These are phyloP conservation scores for Ridgeia piscesae DNA, from an alignment of 1,140 invertebrate species.

Conservation along the genomic window DNA sequence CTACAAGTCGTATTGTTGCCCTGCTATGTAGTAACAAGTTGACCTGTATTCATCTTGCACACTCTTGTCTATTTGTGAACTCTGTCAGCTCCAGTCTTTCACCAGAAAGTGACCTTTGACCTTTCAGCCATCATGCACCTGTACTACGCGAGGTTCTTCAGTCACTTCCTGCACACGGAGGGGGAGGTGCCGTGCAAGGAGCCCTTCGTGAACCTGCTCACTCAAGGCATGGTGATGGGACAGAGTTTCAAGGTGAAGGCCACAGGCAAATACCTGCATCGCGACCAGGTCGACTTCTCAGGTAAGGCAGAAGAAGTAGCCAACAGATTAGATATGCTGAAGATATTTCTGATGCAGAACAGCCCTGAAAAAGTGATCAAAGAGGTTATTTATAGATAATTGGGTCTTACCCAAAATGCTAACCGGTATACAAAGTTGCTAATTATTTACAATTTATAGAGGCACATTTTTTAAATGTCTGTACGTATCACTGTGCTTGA, in stretches of 20 bases:
- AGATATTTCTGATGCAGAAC: too few relatives aligned
- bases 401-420: too few relatives aligned
- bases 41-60: not conserved
- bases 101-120: slow-evolving; percentile 27
- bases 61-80: not conserved
- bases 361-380: too few relatives aligned
- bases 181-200: slow-evolving; percentile 74
- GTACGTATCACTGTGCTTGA: too few relatives aligned
- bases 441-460: too few relatives aligned
- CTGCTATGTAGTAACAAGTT: too few relatives aligned
- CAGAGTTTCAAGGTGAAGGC: slow-evolving; percentile 76
- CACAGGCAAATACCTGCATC: slow-evolving; percentile 77
- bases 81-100: not conserved
- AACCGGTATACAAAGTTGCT: too few relatives aligned
- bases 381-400: too few relatives aligned
- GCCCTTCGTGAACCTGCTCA: slow-evolving; percentile 87
- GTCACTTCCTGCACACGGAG: slow-evolving; percentile 83
- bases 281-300: slow-evolving; percentile 69
- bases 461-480: too few relatives aligned
- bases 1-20: too few relatives aligned
- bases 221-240: slow-evolving; percentile 94
- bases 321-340: too few relatives aligned
- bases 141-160: slow-evolving; percentile 94
- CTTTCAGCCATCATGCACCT: slow-evolving; percentile 85
- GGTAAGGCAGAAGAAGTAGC: slow-evolving; percentile 60